Evolutionary conservation across 2,113 vertebrate genomes (phyloP).

Genomic region (Tinamus guttatus): DNA sequence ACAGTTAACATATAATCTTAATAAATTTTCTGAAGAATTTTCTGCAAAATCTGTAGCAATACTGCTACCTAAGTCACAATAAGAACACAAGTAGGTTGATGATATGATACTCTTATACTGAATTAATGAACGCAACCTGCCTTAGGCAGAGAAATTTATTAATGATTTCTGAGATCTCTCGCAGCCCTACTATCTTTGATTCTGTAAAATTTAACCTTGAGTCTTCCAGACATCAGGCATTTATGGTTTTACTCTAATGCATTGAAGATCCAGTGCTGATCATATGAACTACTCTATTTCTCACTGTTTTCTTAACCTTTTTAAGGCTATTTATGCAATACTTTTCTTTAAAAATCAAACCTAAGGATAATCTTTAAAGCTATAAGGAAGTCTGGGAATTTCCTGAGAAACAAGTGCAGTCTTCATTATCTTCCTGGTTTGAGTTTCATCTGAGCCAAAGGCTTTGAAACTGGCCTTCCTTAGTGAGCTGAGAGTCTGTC

Average conservation of each 20-base stretch:
- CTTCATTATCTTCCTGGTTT: not conserved
- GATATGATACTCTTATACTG: not conserved
- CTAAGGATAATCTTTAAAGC: not conserved
- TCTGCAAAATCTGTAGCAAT: not conserved
- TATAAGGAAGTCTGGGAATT: not conserved
- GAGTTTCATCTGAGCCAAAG: not conserved
- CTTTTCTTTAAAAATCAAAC: not conserved
- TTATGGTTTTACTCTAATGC: not conserved
- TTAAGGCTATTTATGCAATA: not conserved
- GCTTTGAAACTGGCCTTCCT: not conserved
- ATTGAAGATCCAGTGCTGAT: not conserved
- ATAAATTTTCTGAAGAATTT: not conserved
- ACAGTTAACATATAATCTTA: not conserved
- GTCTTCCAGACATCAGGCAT: not conserved
- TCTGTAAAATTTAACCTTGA: not conserved
- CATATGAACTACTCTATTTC: too few species aligned
- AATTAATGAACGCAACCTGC: not conserved
- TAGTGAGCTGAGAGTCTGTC: not conserved
- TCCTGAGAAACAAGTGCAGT: not conserved
- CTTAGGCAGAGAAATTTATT: not conserved
- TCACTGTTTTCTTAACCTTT: not conserved
- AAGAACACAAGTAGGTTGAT: not conserved
- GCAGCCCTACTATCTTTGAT: not conserved
- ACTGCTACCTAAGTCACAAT: not conserved
- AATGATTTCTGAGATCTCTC: not conserved